Evolutionary conservation across 2,797 vertebrate genomes (phyloP).

Genomic region (Poecilia wingei): DNA sequence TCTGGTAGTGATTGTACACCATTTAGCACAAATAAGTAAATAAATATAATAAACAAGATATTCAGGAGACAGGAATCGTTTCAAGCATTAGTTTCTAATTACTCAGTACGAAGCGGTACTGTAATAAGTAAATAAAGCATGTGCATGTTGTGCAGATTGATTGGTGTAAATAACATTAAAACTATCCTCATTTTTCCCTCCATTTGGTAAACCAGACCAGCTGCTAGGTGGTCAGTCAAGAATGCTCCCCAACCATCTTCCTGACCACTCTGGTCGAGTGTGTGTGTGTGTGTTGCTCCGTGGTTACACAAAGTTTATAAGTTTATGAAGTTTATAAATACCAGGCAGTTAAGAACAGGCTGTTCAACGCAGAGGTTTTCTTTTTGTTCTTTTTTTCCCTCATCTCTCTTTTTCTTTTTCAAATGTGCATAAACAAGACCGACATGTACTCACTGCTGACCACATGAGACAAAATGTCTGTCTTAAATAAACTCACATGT

Average conservation of each 20-base stretch:
- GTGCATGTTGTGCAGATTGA: background rate
- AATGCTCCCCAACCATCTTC: background rate
- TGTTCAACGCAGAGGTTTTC: background rate
- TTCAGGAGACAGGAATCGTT: background rate
- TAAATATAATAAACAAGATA: background rate
- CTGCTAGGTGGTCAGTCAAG: background rate
- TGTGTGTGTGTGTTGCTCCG: background rate
- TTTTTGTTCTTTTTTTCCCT: background rate
- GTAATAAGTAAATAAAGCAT: background rate
- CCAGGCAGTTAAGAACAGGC: background rate
- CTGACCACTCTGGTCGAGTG: background rate
- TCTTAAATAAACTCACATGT: background rate
- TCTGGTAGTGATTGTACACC: background rate
- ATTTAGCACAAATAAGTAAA: background rate
- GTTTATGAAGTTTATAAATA: background rate
- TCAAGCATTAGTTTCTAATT: background rate
- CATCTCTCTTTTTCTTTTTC: background rate
- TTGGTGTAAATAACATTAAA: background rate
- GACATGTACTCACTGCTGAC: background rate
- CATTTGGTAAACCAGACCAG: background rate
- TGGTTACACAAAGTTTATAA: background rate
- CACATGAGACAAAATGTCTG: background rate
- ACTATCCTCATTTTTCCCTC: background rate
- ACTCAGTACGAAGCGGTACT: background rate
- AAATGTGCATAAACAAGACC: background rate